Conservation (phyloP, 2,888 invertebrate species). For the Cybosia mesomella region DNA sequence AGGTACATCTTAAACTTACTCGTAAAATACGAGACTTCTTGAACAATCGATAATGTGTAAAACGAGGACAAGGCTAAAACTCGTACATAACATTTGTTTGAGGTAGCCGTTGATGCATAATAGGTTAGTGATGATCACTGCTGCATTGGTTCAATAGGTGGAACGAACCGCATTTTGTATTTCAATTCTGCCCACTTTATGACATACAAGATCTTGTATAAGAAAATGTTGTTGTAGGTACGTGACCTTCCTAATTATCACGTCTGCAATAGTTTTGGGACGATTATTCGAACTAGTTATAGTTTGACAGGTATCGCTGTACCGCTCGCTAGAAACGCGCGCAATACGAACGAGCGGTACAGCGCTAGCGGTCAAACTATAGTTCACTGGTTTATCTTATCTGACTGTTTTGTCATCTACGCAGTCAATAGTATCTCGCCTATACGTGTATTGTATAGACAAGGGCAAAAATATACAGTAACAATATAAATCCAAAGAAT, state of each 20-base stretch:
- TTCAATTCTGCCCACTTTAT: not conserved
- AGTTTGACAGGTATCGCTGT: no score
- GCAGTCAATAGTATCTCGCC: not conserved
- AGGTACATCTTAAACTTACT: slow-evolving; percentile 8
- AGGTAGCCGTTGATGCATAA: slow-evolving; percentile 44
- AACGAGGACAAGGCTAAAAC: slow-evolving; percentile 51
- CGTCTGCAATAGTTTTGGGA: no score
- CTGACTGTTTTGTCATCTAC: not conserved
- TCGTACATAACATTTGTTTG: slow-evolving; percentile 44
- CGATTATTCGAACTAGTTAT: no score
- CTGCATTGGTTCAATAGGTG: slow-evolving; percentile 20
- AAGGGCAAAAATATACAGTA: not conserved
- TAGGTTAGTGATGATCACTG: slow-evolving; percentile 32
- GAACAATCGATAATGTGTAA: slow-evolving; percentile 45
- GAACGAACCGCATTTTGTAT: slow-evolving; percentile 22
- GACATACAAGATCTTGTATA: slow-evolving; percentile 18
- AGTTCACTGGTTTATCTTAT: slow-evolving; percentile 1
- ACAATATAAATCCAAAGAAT: not conserved
- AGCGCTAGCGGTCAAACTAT: no score
- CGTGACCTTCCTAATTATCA: slow-evolving; percentile 25
- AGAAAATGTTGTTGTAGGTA: slow-evolving; percentile 9
- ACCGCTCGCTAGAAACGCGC: no score
- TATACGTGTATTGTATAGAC: not conserved
- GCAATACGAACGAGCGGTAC: no score
- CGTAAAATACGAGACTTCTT: slow-evolving; percentile 26